phyloP scores from a whole-genome alignment of 35 echinoderm and acorn worm species.

The Lytechinus pictus region DNA sequence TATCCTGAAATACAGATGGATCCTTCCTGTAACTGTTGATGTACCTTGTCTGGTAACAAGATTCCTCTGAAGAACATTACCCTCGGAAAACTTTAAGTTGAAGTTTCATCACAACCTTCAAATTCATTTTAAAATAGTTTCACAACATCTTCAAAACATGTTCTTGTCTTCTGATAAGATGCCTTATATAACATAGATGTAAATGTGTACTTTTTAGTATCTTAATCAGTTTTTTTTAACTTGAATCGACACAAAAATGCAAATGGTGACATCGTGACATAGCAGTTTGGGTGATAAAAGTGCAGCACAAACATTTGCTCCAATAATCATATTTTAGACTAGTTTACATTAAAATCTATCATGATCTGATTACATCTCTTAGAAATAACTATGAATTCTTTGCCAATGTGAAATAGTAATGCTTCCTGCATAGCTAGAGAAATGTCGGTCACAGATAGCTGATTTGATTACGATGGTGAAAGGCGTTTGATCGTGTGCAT shows the following conservation, averaged over 20 bases:
- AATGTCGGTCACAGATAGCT: conserved; percentile 2
- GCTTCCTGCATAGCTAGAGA: background rate
- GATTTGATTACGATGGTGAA: conserved; percentile 12
- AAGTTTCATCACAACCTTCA: background rate
- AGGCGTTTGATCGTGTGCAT: background rate
- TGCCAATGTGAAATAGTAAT: background rate
- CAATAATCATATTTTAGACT: background rate
- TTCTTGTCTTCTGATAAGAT: background rate
- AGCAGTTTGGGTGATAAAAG: background rate
- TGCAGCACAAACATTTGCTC: background rate
- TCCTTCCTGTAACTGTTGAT: background rate
- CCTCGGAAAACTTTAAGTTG: background rate
- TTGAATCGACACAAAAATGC: background rate
- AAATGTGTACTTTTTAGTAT: background rate
- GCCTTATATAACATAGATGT: background rate
- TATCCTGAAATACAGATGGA: background rate
- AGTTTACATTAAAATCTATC: background rate
- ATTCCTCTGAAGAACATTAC: background rate
- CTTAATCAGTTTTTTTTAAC: background rate
- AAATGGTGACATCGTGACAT: background rate
- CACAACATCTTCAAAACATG: background rate
- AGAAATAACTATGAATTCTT: background rate
- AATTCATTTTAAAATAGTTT: background rate
- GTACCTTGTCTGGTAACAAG: background rate
- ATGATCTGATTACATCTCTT: background rate